Evolutionary conservation across 2,797 vertebrate species (phyloP), one percentile per base, ranked within the genome.

Genomic region (Gouania willdenowi): DNA sequence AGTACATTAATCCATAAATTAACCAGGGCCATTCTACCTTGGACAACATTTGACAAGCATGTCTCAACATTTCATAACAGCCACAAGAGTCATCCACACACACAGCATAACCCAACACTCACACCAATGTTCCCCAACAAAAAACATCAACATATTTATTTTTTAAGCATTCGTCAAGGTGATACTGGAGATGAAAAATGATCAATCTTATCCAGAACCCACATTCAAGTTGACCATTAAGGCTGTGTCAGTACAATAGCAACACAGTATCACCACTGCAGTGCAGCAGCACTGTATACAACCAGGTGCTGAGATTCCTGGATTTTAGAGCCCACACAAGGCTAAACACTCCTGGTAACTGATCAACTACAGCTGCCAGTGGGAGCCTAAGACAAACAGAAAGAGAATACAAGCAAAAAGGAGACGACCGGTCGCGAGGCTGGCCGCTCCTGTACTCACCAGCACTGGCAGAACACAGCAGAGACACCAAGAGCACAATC

Each of bases 401-500:
- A 59, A 66, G 55, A 74, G 62, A 79, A 74, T 58, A 73, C 55
- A 74, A 72, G 75, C 66, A 66, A 60, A 51, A 71, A 54, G 50
- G 77, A 85, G 79, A 73, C 61, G 57, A 66, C 58, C 65, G 50
- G 81, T 79, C 58, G 77, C 46, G 45, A 70, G 75, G 72, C 83
- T 56, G 73, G 70, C 47, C 68, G 73, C 83, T 82, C 79, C 63
- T 68, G 65, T 82, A 91, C 90, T 91, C 83, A 91, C 90, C 90
- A 87, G 89, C 90, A 83, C 83, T 80, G 80, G 87, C 86, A 82
- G 87, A 89, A 87, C 84, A 89, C 88, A 91, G 88, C 88, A 91
- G 85, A 87, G 84, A 89, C 85, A 91, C 83, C 88, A 91, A 79
- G 85, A 91, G 86, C 87, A 91, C 85, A 86, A 91, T 86, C 87